phyloP scores from a whole-genome alignment of 1,140 invertebrate species.

The Globodera rostochiensis region DNA sequence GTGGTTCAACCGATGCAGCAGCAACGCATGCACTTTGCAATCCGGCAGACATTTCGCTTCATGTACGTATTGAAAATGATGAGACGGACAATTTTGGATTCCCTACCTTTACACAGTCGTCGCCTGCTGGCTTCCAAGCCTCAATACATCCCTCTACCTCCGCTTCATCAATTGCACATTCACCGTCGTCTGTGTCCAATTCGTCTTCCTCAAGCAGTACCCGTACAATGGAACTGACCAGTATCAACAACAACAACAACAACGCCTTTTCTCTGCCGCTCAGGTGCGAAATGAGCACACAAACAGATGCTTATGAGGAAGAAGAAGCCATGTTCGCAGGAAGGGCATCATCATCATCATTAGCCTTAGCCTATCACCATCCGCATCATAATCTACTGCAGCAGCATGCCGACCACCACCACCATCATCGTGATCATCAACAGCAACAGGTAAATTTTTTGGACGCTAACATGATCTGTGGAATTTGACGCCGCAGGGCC shows the following conservation, averaged over 20 bases:
- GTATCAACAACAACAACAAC: neutral
- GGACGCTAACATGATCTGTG: neutral
- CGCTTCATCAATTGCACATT: slow-evolving; percentile 3
- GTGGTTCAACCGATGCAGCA: neutral
- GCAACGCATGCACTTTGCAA: neutral
- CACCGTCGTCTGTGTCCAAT: slow-evolving; percentile 15
- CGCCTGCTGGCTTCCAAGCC: neutral
- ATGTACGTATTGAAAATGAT: slow-evolving; percentile 26
- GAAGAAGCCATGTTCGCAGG: too few relatives aligned
- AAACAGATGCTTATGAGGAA: slow-evolving; percentile 5
- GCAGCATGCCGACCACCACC: neutral
- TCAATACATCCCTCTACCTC: neutral
- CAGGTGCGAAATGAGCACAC: slow-evolving; percentile 25
- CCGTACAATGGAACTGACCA: neutral
- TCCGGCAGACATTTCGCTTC: slow-evolving; percentile 33
- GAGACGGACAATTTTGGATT: neutral
- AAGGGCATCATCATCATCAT: too few relatives aligned
- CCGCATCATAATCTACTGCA: too few relatives aligned
- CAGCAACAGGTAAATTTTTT: neutral
- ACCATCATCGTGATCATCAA: neutral
- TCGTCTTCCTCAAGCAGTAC: neutral
- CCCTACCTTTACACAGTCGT: neutral
- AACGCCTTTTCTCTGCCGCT: neutral
- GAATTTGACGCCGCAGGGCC: neutral
- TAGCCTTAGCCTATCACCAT: too few relatives aligned